These are phyloP conservation scores for Tarsius wallacei DNA, from an alignment of 2,797 vertebrate species.

Conservation along the genomic window DNA sequence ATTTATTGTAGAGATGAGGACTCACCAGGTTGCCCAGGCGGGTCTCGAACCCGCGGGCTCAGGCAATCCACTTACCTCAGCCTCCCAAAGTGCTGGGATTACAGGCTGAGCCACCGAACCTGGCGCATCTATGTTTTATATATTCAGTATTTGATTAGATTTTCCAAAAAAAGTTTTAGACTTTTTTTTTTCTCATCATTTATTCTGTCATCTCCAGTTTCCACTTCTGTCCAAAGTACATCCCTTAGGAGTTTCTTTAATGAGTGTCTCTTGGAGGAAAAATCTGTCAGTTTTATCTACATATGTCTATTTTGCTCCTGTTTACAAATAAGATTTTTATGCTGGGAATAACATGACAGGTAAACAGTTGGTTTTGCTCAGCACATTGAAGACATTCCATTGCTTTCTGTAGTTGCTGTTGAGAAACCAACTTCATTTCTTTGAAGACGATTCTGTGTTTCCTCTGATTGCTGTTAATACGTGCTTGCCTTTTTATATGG, in stretches of 20 bases:
- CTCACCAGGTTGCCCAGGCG: too few relatives aligned
- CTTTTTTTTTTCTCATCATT: neutral
- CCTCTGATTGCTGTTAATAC: neutral
- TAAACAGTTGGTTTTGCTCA: neutral
- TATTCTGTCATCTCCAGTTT: neutral
- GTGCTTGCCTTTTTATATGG: neutral
- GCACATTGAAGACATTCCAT: neutral
- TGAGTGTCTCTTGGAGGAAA: neutral
- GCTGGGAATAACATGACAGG: neutral
- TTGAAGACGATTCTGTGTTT: neutral
- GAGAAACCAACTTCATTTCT: neutral
- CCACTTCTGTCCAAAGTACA: neutral
- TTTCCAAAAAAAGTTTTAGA: neutral
- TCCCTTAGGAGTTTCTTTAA: neutral
- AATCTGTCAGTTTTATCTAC: neutral
- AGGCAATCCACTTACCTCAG: too few relatives aligned
- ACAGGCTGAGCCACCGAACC: too few relatives aligned
- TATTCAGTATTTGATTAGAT: neutral
- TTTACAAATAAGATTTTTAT: neutral
- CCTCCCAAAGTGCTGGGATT: too few relatives aligned
- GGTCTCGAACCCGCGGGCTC: too few relatives aligned
- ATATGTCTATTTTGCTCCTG: neutral
- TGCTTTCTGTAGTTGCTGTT: neutral
- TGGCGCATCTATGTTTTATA: neutral
- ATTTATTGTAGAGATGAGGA: too few relatives aligned